Base-by-base conservation (phyloP, 2,888 invertebrate genomes). In the Leucoptera coffeella region DNA sequence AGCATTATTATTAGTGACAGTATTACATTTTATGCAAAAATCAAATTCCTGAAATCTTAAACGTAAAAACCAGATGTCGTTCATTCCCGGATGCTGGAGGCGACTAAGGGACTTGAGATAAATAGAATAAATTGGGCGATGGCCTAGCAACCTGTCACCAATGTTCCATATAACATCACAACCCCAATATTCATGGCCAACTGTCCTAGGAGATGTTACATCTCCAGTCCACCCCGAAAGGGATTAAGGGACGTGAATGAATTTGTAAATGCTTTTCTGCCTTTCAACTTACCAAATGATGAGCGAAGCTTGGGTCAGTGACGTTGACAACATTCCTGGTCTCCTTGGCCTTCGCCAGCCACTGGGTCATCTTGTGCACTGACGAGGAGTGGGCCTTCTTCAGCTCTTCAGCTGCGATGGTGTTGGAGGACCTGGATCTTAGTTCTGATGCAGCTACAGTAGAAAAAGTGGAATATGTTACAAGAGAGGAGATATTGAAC, bases 251-350 rank as follows among this genome's bases (percentile, higher is more conserved):
- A 6, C 17, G 17, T 17, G 17, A 17, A 9, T 17, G 9, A 7
- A 17, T 17, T 6, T 17, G 9, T 17, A 9, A 7, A 17, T 17
- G 17, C n/a, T n/a, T n/a, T n/a, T 17, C 6, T 6, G 17, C 9
- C 6, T 17, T 17, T 7, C 9, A 17, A 17, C 15, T 14, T 39
- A 71, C 71, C 54, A 67, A 40, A 38, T 62, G 51, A 32, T 67
- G 64, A 0, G 52, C 57, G 32, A 40, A 64, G 15, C 58, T 57
- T 0, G 69, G 65, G 2, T 58, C 38, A 0, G 49, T 45, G 2
- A 27, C 26, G 15, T 50, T 47, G 11, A 64, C 43, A 1, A 45
- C 20, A 0, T 39, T 35, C 19, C 45, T 28, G 14, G 61, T 37
- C 5, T 42, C 36, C 2, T 43, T 38, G 1, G 47, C 46, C 9